Percentiles rank a stretch among this genome's conserved stretches.
phyloP scores from a whole-genome alignment of 2,888 invertebrate genomes.

The Seira musarum region DNA sequence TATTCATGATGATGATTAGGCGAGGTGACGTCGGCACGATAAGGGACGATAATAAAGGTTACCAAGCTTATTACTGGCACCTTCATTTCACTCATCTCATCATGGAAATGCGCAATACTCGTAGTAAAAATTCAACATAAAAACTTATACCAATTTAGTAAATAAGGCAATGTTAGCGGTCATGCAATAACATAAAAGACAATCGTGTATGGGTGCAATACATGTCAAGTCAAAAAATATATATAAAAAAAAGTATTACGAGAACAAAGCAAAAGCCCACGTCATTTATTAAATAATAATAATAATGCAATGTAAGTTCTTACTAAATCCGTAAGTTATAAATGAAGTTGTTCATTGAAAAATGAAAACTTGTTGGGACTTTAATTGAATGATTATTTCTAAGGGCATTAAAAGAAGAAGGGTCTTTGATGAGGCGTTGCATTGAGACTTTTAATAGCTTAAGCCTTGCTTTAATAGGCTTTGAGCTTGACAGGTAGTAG shows the following conservation, averaged over 20 bases:
- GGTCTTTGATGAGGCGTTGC: neutral
- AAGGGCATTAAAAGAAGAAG: constrained; percentile 8
- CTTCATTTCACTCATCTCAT: constrained; percentile 14
- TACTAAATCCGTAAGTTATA: constrained; percentile 43
- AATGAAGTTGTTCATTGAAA: constrained; percentile 28
- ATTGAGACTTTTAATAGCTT: neutral
- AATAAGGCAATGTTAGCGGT: constrained; percentile 1
- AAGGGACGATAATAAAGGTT: constrained; percentile 32
- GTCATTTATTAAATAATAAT: too few relatives aligned
- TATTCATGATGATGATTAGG: neutral
- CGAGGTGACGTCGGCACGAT: too few relatives aligned
- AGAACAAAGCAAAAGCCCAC: constrained; percentile 17
- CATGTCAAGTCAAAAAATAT: constrained; percentile 51
- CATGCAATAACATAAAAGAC: constrained; percentile 17
- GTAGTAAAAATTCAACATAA: constrained; percentile 10
- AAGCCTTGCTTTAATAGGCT: constrained; percentile 13
- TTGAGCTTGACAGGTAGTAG: constrained; percentile 6
- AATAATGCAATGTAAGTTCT: constrained; percentile 19
- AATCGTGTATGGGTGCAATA: neutral
- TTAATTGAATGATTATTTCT: neutral
- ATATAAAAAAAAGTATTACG: constrained; percentile 34
- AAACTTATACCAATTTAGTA: constrained; percentile 24
- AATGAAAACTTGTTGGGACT: too few relatives aligned
- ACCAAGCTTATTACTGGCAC: constrained; percentile 34
- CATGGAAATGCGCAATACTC: constrained; percentile 35